Base-by-base conservation (phyloP, 2,113 vertebrate species). In the Macquaria australasica region DNA sequence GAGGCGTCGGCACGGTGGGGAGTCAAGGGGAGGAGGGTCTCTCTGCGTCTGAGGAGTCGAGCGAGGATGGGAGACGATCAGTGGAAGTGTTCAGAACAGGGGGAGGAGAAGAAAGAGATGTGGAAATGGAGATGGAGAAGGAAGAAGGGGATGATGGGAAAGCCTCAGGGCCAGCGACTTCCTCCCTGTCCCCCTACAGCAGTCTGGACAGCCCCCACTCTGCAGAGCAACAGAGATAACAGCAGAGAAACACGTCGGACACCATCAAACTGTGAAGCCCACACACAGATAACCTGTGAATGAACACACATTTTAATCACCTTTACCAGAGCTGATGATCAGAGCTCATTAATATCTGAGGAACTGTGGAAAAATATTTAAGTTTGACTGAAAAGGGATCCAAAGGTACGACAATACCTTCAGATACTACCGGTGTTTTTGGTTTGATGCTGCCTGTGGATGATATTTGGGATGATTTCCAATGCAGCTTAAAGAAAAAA, bases 21-120 rank as follows among this genome's bases (percentile, higher is more conserved):
- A 95, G 96, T 77, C 96, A 95, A 85, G 96, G 96, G 79, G 97
- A 97, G 86, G 97, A 97, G 94, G 96, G 95, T 83, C 95, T 97
- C 79, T 98, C 96, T 0, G 96, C 94, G 10, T 97, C 97, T 0
- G 97, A 97, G 93, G 97, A 93, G 79, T 97, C 96, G 84, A 96
- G 97, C 0, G 97, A 97, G 88, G 97, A 97, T 10, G 96, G 97
- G 87, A 95, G 96, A 0, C 93, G 96, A 87, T 96, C 97, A 31
- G 89, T 64, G 66, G 89, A 92, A 31, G 96, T 94, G 93, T 97
- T 96, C 87, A 95, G 96, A 92, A 96, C 96, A 69, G 96, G 97
- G 91, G 73, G 0, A 95, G 95, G 37, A 64, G 81, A 70, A 71
- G 86, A 64, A 25, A 48, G 67, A 70, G 87, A 87, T 8, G 48